Evolutionary conservation across 2,797 vertebrate genomes (phyloP), one percentile per base, ranked within the genome.

Genomic region (Eulemur coronatus): DNA sequence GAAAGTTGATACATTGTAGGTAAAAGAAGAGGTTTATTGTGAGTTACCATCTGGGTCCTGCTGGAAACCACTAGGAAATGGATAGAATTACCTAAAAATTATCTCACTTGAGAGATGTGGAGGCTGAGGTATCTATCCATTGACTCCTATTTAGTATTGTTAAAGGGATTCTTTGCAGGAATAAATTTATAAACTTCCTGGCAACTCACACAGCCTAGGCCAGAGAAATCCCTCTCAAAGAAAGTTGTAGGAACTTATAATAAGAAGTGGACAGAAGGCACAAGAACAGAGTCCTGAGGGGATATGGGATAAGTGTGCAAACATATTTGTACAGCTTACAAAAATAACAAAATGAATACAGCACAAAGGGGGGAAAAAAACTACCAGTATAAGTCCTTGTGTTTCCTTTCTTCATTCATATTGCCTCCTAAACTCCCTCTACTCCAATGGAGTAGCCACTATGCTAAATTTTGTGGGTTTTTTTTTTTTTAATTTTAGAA

Each of bases 391-490:
- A 59, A 35, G 8, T 15, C 5, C 10, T 55, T 75, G 1, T 59
- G 14, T 78, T 94, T 79, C 15, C 78, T 82, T 76, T 86, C 18
- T 82, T 5, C 30, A 46, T 82, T 97, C 50, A 35, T 15, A 79
- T 55, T 82, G 1, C 7, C 20, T 30, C 1, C 1, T 33, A 55
- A 7, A 17, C 4, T 9, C 18, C 11, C 15, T 0, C 22, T 20
- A 67, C 33, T 17, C 3, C 11, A 46, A 46, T 10, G 20, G 15
- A 84, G 57, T 79, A 78, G 15, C 24, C 8, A 59, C 5, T 15
- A 33, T 30, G 5, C 5, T 86, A 59, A 79, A 61, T 82, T 84
- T 38, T 28, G 26, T 5, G 26, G 11, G 6, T 1, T 52, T 59
- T 41, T n/a, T 9, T 57, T 59, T 59, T 59, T 28, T 2, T 0